Percentiles rank a stretch among this genome's conserved stretches.
Conservation (phyloP, 2,888 invertebrate species). For the Adelognathus sp. region DNA sequence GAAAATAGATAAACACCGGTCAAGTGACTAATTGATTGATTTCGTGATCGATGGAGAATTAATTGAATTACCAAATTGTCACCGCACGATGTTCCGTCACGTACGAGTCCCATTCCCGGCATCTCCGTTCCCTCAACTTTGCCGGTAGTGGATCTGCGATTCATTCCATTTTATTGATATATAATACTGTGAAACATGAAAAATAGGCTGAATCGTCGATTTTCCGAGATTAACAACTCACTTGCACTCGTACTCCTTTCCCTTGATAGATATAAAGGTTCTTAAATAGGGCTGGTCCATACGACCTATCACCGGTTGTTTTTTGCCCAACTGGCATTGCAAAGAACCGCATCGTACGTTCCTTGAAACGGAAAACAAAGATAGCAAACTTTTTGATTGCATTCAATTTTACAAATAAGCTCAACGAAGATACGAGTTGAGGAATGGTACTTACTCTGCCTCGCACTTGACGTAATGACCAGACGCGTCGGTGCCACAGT, state of each 20-base stretch:
- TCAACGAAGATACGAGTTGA: not conserved
- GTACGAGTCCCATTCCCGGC: slow-evolving; percentile 92
- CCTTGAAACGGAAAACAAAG: slow-evolving; percentile 81
- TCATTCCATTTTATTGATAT: not conserved
- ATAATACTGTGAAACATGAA: not conserved
- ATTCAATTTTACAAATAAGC: not conserved
- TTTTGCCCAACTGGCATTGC: slow-evolving; percentile 95
- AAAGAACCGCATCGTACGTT: slow-evolving; percentile 97
- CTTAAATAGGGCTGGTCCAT: slow-evolving; percentile 92
- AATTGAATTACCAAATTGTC: slow-evolving; percentile 86
- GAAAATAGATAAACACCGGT: not conserved
- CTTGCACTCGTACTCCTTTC: slow-evolving; percentile 98
- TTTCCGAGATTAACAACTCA: slow-evolving; percentile 82
- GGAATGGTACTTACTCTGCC: slow-evolving; percentile 87
- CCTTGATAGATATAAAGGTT: slow-evolving; percentile 94
- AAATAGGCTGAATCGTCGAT: not conserved
- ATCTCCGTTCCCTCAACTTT: slow-evolving; percentile 85
- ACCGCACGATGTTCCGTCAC: slow-evolving; percentile 97
- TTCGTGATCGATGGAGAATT: not conserved
- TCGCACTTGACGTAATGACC: slow-evolving; percentile 94
- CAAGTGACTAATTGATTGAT: not conserved
- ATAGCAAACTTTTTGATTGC: slow-evolving; percentile 39
- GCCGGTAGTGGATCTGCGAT: slow-evolving; percentile 88
- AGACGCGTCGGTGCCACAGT: slow-evolving; percentile 92
- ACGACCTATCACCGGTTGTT: slow-evolving; percentile 90